Percentiles rank a stretch among this genome's conserved stretches.
Evolutionary conservation across 2,797 vertebrate species (phyloP).

Genomic region (Agapornis canus): DNA sequence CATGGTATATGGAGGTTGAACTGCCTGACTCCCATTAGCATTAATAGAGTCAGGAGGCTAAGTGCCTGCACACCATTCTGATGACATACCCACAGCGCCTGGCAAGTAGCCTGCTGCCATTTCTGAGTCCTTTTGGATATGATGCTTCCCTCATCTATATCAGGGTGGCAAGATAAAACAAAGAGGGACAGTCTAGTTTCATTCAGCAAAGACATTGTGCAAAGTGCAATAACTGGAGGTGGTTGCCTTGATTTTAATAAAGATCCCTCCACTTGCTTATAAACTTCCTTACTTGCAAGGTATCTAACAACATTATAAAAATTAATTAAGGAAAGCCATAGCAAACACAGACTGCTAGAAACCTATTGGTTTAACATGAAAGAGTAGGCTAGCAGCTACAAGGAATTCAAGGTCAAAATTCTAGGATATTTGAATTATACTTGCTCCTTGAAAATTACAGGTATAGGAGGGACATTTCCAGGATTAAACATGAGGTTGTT

Average conservation of each 20-base stretch:
- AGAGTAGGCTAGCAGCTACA: not conserved
- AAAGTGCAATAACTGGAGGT: not conserved
- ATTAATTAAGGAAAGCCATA: not conserved
- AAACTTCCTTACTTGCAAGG: not conserved
- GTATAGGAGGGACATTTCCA: not conserved
- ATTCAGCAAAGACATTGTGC: not conserved
- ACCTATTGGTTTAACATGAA: not conserved
- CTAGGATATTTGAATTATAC: not conserved
- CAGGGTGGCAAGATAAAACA: not conserved
- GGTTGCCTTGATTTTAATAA: not conserved
- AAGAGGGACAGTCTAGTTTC: not conserved
- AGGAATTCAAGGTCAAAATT: not conserved
- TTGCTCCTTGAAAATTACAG: not conserved
- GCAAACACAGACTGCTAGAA: not conserved
- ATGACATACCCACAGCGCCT: not conserved
- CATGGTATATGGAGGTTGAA: not conserved
- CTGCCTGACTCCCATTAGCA: slow-evolving; percentile 12
- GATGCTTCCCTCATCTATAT: not conserved
- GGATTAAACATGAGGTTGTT: not conserved
- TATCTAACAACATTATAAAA: not conserved
- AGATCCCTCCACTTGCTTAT: not conserved
- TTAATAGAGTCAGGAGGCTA: not conserved
- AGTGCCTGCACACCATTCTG: not conserved
- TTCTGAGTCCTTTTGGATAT: not conserved
- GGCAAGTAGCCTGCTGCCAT: not conserved